Base-by-base conservation (phyloP, 2,113 vertebrate genomes). In the Gasterosteus aculeatus region DNA sequence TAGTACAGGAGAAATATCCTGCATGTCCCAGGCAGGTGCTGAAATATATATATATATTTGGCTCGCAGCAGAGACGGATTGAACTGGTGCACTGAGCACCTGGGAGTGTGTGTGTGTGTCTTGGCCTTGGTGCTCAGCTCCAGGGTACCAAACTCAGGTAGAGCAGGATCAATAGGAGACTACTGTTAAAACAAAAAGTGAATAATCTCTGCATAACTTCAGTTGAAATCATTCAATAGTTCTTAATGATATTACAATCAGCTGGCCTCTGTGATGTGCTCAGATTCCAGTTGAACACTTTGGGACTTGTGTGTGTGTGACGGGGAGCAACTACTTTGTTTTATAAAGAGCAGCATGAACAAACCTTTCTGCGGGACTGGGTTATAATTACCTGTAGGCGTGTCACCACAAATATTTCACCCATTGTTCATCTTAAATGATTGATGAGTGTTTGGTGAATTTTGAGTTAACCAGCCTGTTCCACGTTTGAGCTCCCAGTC, bases 11-110 rank as follows among this genome's bases (percentile, higher is more conserved):
- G 60, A 26, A 51, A 61, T 54, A 60, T 26, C 65, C 63, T 59
- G 59, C 81, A 65, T 22, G 61, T 68, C 70, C 49, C 59, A 51
- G 11, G 66, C 77, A 83, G 82, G 82, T 82, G 80, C 47, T 72
- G 75, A 68, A 74, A 75, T 80, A 16, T 33, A 62, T 80, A 16
- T 33, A 62, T 68, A 38, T 38, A 38, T 81, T 64, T 84, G 77
- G 70, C 71, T 67, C 0, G 1, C 16, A 67, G 15, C 15, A 59
- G 69, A 75, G 68, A 80, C 51, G 49, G 53, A 87, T 88, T 68
- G 64, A 54, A 72, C 53, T 65, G 15, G 77, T 62, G 54, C 58
- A 54, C n/a, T 64, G 58, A 41, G 31, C 44, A 7, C 8, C 10
- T 35, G 18, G 49, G 49, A 9, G 18, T 63, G 26, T 68, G 31